A percentile compares a stretch with the other conserved stretches of the same genome.
These are phyloP conservation scores for Nyctibius bracteatus DNA, from an alignment of 2,113 vertebrate species.

Conservation along the genomic window DNA sequence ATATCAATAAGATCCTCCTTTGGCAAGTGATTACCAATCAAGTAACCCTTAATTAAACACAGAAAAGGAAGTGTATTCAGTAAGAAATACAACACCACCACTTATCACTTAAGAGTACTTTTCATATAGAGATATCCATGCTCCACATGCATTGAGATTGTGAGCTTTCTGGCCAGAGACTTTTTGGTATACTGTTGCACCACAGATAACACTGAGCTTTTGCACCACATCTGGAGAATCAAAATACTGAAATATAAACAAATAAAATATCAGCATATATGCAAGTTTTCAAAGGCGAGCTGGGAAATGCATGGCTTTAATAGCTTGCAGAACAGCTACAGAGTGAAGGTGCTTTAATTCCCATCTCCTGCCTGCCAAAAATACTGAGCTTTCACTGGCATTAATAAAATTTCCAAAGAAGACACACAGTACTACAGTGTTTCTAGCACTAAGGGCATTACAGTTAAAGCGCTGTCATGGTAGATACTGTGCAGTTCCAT, in stretches of 20 bases:
- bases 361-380: background rate
- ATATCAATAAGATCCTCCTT: constrained; percentile 90
- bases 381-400: background rate
- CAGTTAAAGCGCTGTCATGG: background rate
- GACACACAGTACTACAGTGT: background rate
- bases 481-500: background rate
- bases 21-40: constrained; percentile 90
- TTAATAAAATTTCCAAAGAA: background rate
- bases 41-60: constrained; percentile 81
- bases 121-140: background rate
- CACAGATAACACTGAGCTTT: background rate
- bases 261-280: background rate
- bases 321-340: background rate
- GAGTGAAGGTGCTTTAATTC: background rate
- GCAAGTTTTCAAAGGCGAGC: background rate
- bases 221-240: background rate
- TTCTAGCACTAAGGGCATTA: background rate
- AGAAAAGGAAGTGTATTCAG: background rate
- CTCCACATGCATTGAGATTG: background rate
- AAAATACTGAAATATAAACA: background rate
- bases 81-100: background rate
- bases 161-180: background rate
- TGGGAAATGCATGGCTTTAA: background rate
- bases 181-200: background rate
- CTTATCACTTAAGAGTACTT: background rate